Evolutionary conservation across 2,113 vertebrate genomes (phyloP).

Genomic region (Equus przewalskii): DNA sequence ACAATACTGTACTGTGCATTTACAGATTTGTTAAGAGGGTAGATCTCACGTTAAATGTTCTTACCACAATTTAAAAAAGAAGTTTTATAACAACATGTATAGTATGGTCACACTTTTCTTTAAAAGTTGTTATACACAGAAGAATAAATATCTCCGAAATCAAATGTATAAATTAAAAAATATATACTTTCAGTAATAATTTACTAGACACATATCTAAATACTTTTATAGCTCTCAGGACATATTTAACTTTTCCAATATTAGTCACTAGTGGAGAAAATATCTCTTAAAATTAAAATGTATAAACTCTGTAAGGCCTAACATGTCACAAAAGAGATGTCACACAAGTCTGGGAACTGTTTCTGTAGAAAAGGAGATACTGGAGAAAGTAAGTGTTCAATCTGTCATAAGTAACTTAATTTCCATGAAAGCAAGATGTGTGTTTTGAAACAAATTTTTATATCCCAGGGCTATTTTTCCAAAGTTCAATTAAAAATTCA

Average conservation of each 20-base stretch:
- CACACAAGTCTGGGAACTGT: neutral
- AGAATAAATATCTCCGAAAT: neutral
- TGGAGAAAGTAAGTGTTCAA: neutral
- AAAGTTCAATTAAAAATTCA: slow-evolving; percentile 46
- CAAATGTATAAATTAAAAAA: neutral
- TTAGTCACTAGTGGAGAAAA: slow-evolving; percentile 4
- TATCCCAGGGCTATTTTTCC: neutral
- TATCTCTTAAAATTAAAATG: slow-evolving; percentile 42
- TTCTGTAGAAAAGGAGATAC: slow-evolving; percentile 1
- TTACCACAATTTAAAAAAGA: neutral
- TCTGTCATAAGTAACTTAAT: slow-evolving; percentile 12
- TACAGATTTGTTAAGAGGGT: neutral
- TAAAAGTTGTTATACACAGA: neutral
- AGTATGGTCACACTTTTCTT: neutral
- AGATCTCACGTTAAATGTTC: neutral
- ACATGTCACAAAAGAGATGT: slow-evolving; percentile 5
- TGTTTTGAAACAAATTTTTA: slow-evolving; percentile 16
- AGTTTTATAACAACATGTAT: neutral
- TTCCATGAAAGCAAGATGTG: neutral
- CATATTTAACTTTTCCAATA: neutral
- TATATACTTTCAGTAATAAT: neutral
- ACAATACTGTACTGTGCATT: neutral
- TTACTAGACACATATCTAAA: neutral
- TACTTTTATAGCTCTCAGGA: neutral
- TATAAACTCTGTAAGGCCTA: neutral